Base-by-base conservation (phyloP, 1,140 invertebrate species). In the Sipha flava region DNA sequence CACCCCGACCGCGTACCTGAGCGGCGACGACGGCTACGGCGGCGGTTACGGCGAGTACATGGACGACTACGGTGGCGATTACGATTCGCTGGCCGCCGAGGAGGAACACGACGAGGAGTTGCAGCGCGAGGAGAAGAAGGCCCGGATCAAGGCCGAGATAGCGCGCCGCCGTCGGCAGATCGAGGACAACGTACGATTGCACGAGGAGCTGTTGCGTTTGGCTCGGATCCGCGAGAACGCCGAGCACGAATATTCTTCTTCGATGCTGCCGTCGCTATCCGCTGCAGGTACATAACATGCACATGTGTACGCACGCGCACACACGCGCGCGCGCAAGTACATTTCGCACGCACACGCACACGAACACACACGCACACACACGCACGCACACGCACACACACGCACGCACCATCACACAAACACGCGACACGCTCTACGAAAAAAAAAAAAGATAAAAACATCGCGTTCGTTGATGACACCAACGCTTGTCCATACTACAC, bases 81-180 rank as follows among this genome's bases (percentile, higher is more conserved):
- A 70, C 40, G 66, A 88, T 81, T 87, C 86, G 26, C 87, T 86
- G 68, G 88, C 88, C 75, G 87, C 87, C 45, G 73, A 77, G 18
- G 73, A 77, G 12, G 86, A 87, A 29, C 87, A 88, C 80, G 85
- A 88, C 80, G 85, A 87, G 68, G 82, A 86, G 64, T 81, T 87
- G 31, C 86, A 83, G 23, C 81, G 88, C 3, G 89, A 90, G 83
- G 88, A 90, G 82, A 90, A 89, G 82, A 89, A 90, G 81, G 87
- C 88, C 16, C 86, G 88, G 81, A 88, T 91, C 59, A 90, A 90
- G 83, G 88, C 88, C 14, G 90, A 91, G 84, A 91, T 91, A 79
- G 89, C 89, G 5, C 85, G 89, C 43, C 83, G 90, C 4, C 86
- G 89, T 70, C 87, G 87, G 80, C 89, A 90, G 82, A 88, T 91